Evolutionary conservation across 2,113 vertebrate genomes (phyloP).

Genomic region (Platichthys flesus): DNA sequence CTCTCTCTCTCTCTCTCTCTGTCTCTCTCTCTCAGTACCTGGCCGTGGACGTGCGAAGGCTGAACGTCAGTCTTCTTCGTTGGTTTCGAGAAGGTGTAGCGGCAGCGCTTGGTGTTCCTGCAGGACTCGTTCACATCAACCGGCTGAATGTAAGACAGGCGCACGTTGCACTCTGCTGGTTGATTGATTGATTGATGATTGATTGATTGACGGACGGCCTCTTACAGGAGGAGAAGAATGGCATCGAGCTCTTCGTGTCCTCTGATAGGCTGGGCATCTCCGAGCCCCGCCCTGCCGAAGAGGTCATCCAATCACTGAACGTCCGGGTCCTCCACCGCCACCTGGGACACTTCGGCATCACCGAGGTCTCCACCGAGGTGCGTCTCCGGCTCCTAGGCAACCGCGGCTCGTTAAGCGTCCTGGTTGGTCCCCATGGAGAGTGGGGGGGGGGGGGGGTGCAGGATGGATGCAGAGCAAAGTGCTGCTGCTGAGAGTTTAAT

Average conservation of each 20-base stretch:
- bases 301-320: conserved; percentile 93
- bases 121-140: conserved; percentile 92
- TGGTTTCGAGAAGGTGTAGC: conserved; percentile 92
- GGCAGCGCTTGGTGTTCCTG: conserved; percentile 87
- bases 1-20: too few relatives aligned
- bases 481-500: conserved; percentile 51
- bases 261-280: conserved; percentile 84
- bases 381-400: conserved; percentile 21
- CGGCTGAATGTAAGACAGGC: conserved; percentile 87
- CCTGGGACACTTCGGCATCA: conserved; percentile 92
- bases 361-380: conserved; percentile 91
- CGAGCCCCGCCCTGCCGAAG: conserved; percentile 87
- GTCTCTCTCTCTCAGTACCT: conserved; percentile 82
- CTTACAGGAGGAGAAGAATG: conserved; percentile 89
- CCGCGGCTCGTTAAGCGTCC: not conserved
- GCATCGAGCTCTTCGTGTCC: conserved; percentile 93
- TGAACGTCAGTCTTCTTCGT: conserved; percentile 90
- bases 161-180: not conserved
- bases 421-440: conserved; percentile 15
- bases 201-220: not conserved
- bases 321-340: conserved; percentile 88
- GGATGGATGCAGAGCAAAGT: conserved; percentile 34
- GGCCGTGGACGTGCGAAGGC: conserved; percentile 91
- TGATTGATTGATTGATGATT: not conserved
- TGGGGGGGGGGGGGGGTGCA: conserved; percentile 43